Conservation (phyloP, 2,797 vertebrate species). For the Takifugu rubripes region DNA sequence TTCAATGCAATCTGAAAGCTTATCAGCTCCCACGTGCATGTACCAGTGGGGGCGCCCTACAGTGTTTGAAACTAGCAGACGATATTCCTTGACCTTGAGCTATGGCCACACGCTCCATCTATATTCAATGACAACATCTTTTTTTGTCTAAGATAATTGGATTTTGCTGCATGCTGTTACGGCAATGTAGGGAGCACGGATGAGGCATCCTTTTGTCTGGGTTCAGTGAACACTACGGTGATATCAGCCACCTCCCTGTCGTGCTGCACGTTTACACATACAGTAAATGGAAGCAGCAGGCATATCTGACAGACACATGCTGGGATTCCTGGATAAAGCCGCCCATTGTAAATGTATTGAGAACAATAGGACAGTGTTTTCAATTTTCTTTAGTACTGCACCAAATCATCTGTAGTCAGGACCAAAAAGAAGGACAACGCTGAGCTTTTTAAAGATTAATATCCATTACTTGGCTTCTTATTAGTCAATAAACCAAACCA, state of each 20-base stretch:
- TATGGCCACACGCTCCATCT: conserved; percentile 59
- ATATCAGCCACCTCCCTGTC: conserved; percentile 55
- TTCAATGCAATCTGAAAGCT: conserved; percentile 61
- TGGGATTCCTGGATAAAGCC: conserved; percentile 58
- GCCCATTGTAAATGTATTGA: conserved; percentile 59
- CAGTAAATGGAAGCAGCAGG: conserved; percentile 39
- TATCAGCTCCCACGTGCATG: conserved; percentile 59
- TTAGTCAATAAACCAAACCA: no score
- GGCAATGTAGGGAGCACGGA: conserved; percentile 40
- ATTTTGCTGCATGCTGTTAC: conserved; percentile 74
- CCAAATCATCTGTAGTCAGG: not conserved
- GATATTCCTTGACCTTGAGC: conserved; percentile 72
- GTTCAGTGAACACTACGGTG: conserved; percentile 66
- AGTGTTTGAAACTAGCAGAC: conserved; percentile 52
- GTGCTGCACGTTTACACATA: conserved; percentile 43
- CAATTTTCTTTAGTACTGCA: conserved; percentile 7
- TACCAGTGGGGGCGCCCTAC: conserved; percentile 43
- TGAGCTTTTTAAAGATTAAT: no score
- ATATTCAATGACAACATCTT: conserved; percentile 76
- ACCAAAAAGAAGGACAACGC: no score
- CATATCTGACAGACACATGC: conserved; percentile 54
- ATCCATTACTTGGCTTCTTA: no score
- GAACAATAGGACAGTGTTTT: conserved; percentile 27
- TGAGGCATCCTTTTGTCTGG: conserved; percentile 56
- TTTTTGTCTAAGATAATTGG: conserved; percentile 78